These are phyloP conservation scores for Galaxea fascicularis DNA, from an alignment of 92 coral and sea anemone species.

Conservation along the genomic window DNA sequence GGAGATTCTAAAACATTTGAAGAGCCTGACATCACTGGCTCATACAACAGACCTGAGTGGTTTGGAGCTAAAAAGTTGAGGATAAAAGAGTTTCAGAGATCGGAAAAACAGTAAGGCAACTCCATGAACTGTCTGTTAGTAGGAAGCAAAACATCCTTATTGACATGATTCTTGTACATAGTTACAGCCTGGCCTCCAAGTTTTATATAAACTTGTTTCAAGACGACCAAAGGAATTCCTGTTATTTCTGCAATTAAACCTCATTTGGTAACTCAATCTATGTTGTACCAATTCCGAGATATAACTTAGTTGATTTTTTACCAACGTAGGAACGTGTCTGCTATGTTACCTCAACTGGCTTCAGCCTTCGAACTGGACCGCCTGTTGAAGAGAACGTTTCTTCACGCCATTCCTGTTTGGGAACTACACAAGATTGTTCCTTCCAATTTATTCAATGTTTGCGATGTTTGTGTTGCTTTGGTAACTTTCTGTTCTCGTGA, in stretches of 20 bases:
- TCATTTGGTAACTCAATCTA: too few species aligned
- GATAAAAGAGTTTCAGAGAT: constrained; percentile 11
- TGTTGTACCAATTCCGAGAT: too few species aligned
- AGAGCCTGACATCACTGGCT: constrained; percentile 43
- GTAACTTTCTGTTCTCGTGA: constrained; percentile 11
- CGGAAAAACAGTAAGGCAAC: constrained; percentile 23
- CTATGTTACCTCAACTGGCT: constrained; percentile 32
- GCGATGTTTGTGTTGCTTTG: constrained; percentile 67
- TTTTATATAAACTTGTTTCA: too few species aligned
- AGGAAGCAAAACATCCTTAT: too few species aligned
- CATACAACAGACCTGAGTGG: constrained; percentile 39
- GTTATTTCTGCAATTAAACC: too few species aligned
- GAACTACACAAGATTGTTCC: constrained; percentile 34
- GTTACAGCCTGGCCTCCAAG: too few species aligned
- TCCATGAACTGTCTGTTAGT: too few species aligned
- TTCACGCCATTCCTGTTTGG: constrained; percentile 58
- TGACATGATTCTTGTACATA: too few species aligned
- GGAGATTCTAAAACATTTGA: constrained; percentile 66
- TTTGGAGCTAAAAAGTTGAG: constrained; percentile 44
- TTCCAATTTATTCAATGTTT: constrained; percentile 39
- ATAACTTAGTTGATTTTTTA: too few species aligned
- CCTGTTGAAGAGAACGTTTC: constrained; percentile 62
- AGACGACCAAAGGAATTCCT: too few species aligned
- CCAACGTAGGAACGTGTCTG: constrained; percentile 7
- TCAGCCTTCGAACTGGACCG: constrained; percentile 65